Conservation (phyloP, 2,113 vertebrate species). For the Phoenicopterus ruber region DNA sequence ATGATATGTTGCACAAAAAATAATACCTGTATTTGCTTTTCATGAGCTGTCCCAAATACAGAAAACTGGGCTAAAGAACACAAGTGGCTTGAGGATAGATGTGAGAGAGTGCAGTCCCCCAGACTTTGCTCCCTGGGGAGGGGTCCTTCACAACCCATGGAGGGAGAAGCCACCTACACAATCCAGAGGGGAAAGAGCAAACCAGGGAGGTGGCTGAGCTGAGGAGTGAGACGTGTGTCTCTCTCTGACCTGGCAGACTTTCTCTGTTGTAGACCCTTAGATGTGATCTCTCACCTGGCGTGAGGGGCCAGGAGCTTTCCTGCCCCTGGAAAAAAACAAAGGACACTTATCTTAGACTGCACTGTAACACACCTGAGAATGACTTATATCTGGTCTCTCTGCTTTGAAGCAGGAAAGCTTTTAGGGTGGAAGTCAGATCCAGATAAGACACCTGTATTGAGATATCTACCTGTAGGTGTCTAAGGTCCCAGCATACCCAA, state of each 20-base stretch:
- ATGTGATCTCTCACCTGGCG: neutral
- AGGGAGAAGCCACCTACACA: neutral
- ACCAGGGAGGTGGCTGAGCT: neutral
- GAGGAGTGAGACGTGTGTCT: neutral
- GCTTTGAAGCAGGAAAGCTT: neutral
- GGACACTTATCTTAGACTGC: neutral
- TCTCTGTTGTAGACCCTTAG: neutral
- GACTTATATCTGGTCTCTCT: neutral
- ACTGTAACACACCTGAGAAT: neutral
- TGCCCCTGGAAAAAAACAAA: neutral
- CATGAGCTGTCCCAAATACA: neutral
- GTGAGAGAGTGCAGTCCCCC: neutral
- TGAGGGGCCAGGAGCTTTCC: neutral
- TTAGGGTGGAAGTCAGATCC: neutral
- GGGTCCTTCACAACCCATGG: accelerated
- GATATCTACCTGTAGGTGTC: neutral
- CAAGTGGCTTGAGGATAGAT: neutral
- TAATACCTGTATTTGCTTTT: neutral
- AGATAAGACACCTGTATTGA: neutral
- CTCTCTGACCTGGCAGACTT: neutral
- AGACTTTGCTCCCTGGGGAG: neutral
- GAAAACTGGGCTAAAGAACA: neutral
- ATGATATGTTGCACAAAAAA: neutral
- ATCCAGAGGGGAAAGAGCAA: neutral
- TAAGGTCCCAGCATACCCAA: neutral